These are phyloP conservation scores for Psammodynastes pulverulentus DNA, from an alignment of 2,113 vertebrate genomes.

Conservation along the genomic window DNA sequence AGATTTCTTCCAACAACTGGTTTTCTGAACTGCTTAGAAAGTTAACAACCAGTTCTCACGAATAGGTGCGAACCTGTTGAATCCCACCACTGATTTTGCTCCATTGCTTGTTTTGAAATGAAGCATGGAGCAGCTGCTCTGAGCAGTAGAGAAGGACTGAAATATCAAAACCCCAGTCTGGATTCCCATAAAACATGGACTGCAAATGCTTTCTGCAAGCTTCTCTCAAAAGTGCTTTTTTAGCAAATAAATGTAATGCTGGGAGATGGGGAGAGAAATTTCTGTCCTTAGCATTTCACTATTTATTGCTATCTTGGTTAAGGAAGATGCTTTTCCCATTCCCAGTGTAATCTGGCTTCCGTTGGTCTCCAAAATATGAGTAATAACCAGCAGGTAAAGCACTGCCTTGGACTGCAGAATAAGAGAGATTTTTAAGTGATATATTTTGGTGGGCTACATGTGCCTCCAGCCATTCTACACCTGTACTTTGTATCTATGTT, in stretches of 20 bases:
- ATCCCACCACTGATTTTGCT: too few species aligned
- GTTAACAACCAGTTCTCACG: too few species aligned
- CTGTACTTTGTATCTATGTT: neutral
- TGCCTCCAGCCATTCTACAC: neutral
- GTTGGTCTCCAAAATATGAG: neutral
- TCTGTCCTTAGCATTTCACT: neutral
- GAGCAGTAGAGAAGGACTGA: neutral
- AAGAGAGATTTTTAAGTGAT: neutral
- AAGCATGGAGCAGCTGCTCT: neutral
- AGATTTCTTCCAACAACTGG: too few species aligned
- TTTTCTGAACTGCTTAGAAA: too few species aligned
- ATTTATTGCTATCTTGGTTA: neutral
- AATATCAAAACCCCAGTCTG: neutral
- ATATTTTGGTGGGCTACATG: neutral
- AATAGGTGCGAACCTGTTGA: too few species aligned
- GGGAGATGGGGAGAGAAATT: neutral
- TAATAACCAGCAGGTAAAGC: neutral
- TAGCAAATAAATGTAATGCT: neutral
- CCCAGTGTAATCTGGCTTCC: neutral
- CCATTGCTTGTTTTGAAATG: neutral
- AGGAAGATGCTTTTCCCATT: neutral
- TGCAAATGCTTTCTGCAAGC: neutral
- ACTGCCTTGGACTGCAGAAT: neutral
- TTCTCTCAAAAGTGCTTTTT: neutral
- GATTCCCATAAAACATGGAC: neutral